Base-by-base conservation (phyloP, 2,797 vertebrate genomes). In the Synaphobranchus kaupii region DNA sequence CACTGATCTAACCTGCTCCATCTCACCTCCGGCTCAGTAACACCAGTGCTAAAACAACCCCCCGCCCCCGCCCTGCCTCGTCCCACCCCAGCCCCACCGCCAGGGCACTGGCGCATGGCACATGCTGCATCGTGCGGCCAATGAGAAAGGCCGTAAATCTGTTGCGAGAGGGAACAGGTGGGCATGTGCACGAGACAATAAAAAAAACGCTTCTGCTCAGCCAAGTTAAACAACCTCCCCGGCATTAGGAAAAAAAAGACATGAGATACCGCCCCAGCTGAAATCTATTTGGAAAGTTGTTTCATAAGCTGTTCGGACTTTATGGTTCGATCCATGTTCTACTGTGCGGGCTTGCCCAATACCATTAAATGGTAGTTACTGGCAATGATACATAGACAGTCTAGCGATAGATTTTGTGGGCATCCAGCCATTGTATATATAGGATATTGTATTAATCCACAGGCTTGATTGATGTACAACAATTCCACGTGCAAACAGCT, bases 1-100 rank as follows among this genome's bases (percentile, higher is more conserved):
- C 87, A 80, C 34, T 28, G 31, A 89, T 86, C 88, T 71, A 56
- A 84, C 81, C 68, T 87, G 63, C 73, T 60, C 89, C 52, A 84
- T 60, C 63, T 85, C 39, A 85, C 60, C 63, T 68, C 39, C 20
- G 17, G 28, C 71, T 28, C 71, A 76, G 34, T 15, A 4, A 17
- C 20, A 28, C 48, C 63, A 44, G 50, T 78, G 13, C 48, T 22
- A n/a, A 50, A 4, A 81, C 39, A 39, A 1, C 17, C 44, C 34
- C 22, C 17, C 17, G 8, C 8, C 5, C 80, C 3, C 44, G 12
- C 78, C 44, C 17, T 5, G 0, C 48, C n/a, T 2, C 31, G 15
- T 34, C 12, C 3, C 28, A 39, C 71, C 31, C 34, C 60, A 15
- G 4, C 71, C 71, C 31, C 31, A 0, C 28, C 28, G 4, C 31